These are phyloP conservation scores for Notarius quadriscutis DNA, from an alignment of 2,113 vertebrate species.

Conservation along the genomic window DNA sequence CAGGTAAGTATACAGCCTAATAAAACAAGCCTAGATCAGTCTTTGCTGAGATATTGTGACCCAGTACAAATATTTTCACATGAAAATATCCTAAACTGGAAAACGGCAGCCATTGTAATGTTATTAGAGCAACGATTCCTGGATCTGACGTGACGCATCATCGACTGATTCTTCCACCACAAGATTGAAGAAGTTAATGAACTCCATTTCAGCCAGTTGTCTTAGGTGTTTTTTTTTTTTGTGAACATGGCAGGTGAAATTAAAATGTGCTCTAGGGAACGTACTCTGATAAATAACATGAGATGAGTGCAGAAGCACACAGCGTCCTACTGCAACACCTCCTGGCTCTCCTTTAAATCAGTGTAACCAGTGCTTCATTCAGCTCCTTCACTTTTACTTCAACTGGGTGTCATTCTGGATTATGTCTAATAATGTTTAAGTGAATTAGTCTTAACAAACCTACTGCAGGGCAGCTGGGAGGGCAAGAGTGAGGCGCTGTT, in stretches of 20 bases:
- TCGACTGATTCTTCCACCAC: too few relatives aligned
- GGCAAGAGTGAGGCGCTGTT: neutral
- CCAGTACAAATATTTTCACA: constrained; percentile 24
- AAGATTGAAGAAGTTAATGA: neutral
- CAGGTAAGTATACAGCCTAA: constrained; percentile 2
- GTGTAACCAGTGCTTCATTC: constrained; percentile 28
- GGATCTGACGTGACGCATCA: neutral
- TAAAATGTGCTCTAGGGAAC: neutral
- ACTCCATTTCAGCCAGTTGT: neutral
- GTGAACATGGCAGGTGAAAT: constrained; percentile 8
- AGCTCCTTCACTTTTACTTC: constrained; percentile 29
- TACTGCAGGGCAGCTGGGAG: neutral
- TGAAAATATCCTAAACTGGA: neutral
- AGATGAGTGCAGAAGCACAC: constrained; percentile 1
- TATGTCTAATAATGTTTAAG: constrained; percentile 29
- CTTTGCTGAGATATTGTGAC: constrained; percentile 16
- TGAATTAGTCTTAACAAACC: constrained; percentile 27
- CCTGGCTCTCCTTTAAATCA: neutral
- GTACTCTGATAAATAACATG: neutral
- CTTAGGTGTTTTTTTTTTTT: neutral
- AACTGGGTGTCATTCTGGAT: constrained; percentile 8
- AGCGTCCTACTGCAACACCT: neutral
- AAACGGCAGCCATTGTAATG: too few relatives aligned
- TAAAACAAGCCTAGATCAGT: constrained; percentile 7
- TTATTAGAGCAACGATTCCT: neutral